Evolutionary conservation across 2,888 invertebrate genomes (phyloP).

Genomic region (Chaetogeoica ovagalla): DNA sequence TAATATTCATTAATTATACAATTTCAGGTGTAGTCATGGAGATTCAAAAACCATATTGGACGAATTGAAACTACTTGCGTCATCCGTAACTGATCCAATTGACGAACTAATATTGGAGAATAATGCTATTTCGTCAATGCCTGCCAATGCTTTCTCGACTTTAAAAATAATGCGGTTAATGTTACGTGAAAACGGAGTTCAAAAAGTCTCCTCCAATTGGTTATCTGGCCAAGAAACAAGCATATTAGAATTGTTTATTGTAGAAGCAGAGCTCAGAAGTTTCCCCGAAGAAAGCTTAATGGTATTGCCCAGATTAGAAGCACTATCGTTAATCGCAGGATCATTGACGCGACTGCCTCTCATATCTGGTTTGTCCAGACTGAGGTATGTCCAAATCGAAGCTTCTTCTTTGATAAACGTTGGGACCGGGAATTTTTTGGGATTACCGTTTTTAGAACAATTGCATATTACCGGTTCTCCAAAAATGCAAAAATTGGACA

Average conservation of each 20-base stretch:
- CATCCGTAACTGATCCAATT: constrained; percentile 70
- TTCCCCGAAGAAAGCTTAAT: constrained; percentile 78
- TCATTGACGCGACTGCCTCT: constrained; percentile 75
- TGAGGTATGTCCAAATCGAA: constrained; percentile 72
- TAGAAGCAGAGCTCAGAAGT: constrained; percentile 78
- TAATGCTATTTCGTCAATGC: constrained; percentile 81
- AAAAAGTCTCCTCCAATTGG: constrained; percentile 80
- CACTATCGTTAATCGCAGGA: constrained; percentile 79
- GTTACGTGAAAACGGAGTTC: constrained; percentile 80
- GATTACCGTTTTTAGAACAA: constrained; percentile 72
- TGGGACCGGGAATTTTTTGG: constrained; percentile 68
- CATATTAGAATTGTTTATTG: constrained; percentile 80
- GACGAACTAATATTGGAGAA: constrained; percentile 87
- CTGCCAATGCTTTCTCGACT: constrained; percentile 77
- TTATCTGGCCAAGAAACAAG: constrained; percentile 75
- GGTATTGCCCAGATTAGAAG: constrained; percentile 75
- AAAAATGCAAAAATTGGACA: constrained; percentile 70
- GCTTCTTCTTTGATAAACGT: constrained; percentile 70
- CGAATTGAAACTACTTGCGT: constrained; percentile 72
- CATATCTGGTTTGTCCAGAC: constrained; percentile 71
- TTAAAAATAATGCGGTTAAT: constrained; percentile 77
- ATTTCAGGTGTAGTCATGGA: constrained; percentile 86
- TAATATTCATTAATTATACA: not conserved
- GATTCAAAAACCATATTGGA: constrained; percentile 76
- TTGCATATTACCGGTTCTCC: constrained; percentile 71